Percentiles rank a stretch among this genome's conserved stretches.
These are phyloP conservation scores for Gortyna flavago DNA, from an alignment of 2,888 invertebrate species.

Conservation along the genomic window DNA sequence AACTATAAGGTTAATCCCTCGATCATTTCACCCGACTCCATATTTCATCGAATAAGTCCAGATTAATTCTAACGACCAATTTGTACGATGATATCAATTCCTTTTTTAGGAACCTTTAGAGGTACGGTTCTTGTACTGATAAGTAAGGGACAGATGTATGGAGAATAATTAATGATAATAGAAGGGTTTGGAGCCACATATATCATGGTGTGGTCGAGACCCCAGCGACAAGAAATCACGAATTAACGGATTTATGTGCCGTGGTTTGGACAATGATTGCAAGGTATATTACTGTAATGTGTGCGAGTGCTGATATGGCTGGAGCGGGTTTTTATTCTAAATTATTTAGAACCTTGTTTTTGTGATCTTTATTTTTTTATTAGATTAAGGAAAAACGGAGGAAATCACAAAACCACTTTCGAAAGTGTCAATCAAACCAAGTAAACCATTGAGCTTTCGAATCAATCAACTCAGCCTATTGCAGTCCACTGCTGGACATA, in stretches of 20 bases:
- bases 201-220: slow-evolving; percentile 64
- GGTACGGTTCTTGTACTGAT: slow-evolving; percentile 61
- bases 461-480: not conserved
- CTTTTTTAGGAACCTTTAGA: slow-evolving; percentile 57
- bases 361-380: not conserved
- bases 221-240: slow-evolving; percentile 68
- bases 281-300: slow-evolving; percentile 7
- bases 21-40: slow-evolving; percentile 12
- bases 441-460: not conserved
- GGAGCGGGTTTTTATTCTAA: not conserved
- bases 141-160: slow-evolving; percentile 59
- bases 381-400: not conserved
- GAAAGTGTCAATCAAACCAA: not conserved
- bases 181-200: slow-evolving; percentile 63
- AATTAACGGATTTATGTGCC: slow-evolving; percentile 69
- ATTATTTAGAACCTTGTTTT: not conserved
- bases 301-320: not conserved
- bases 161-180: slow-evolving; percentile 69
- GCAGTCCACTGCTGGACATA: too few species aligned
- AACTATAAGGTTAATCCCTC: slow-evolving; percentile 33
- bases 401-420: not conserved
- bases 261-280: slow-evolving; percentile 20
- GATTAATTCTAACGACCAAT: slow-evolving; percentile 61
- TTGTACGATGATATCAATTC: slow-evolving; percentile 62
- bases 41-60: slow-evolving; percentile 49